Evolutionary conservation across 2,113 vertebrate species (phyloP).

Genomic region (Callipepla californica): DNA sequence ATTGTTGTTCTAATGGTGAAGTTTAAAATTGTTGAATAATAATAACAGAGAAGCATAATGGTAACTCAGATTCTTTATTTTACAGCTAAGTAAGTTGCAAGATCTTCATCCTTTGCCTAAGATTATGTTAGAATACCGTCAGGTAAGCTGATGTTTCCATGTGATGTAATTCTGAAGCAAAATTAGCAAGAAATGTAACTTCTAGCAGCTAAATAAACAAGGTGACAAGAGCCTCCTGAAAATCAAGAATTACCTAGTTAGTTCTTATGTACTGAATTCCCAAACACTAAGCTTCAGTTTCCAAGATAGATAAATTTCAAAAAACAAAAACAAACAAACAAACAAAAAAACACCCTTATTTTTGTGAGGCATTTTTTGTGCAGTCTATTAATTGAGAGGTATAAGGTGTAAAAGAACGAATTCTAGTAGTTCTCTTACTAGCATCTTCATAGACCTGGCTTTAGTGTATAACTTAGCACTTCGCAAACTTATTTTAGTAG

Average conservation of each 20-base stretch:
- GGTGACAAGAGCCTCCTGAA: background rate
- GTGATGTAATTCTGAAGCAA: background rate
- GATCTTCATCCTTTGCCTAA: slow-evolving; percentile 91
- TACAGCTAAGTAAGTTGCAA: slow-evolving; percentile 86
- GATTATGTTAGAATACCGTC: slow-evolving; percentile 91
- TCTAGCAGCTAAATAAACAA: background rate
- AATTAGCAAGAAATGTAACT: background rate
- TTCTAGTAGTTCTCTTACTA: background rate
- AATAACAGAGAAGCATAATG: background rate
- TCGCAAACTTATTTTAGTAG: background rate
- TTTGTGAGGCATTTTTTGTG: background rate
- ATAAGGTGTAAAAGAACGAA: background rate
- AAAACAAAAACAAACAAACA: background rate
- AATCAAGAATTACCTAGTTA: rapidly evolving
- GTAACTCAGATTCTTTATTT: slow-evolving; percentile 10
- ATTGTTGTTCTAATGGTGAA: background rate
- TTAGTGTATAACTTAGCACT: background rate
- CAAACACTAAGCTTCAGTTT: background rate
- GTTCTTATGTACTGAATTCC: background rate
- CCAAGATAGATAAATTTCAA: background rate
- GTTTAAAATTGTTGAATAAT: background rate
- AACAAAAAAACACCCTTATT: no score
- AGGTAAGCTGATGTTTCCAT: slow-evolving; percentile 74
- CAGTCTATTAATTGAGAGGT: background rate
- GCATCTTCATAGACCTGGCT: background rate